Conservation (phyloP, 2,797 vertebrate genomes). For the Tenualosa thibaudeaui region DNA sequence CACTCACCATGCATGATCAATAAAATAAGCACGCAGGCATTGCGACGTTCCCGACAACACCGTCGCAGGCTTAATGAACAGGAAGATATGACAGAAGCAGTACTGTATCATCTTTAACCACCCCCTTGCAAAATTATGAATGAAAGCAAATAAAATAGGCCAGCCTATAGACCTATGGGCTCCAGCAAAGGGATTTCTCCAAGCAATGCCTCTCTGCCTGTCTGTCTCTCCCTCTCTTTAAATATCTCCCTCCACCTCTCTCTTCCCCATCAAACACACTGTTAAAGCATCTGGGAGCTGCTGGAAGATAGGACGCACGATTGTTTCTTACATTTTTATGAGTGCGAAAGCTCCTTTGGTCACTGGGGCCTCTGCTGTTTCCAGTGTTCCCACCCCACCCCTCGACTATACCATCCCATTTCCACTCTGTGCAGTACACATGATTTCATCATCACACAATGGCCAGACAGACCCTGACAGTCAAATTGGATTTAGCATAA, state of each 20-base stretch:
- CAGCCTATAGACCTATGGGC: not conserved
- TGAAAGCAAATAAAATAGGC: not conserved
- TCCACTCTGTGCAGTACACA: not conserved
- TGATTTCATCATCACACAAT: not conserved
- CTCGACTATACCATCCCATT: not conserved
- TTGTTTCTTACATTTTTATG: constrained; percentile 22
- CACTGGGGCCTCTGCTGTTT: constrained; percentile 63
- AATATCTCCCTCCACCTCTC: not conserved
- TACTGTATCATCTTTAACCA: not conserved
- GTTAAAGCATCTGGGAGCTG: constrained; percentile 15
- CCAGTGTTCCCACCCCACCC: constrained; percentile 49
- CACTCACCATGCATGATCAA: constrained; percentile 27
- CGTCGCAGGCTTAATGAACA: not conserved
- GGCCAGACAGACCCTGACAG: not conserved
- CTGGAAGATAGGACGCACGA: not conserved
- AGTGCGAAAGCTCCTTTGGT: constrained; percentile 70
- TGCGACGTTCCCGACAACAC: not conserved
- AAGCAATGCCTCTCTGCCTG: not conserved
- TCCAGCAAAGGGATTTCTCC: not conserved
- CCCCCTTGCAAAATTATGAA: not conserved
- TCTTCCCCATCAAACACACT: not conserved
- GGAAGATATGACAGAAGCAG: not conserved
- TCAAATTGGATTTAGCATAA: constrained; percentile 10
- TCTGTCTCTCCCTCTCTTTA: constrained; percentile 28
- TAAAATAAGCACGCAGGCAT: constrained; percentile 16